These are phyloP conservation scores for Oxyruncus cristatus DNA, from an alignment of 2,113 vertebrate species.

Conservation along the genomic window DNA sequence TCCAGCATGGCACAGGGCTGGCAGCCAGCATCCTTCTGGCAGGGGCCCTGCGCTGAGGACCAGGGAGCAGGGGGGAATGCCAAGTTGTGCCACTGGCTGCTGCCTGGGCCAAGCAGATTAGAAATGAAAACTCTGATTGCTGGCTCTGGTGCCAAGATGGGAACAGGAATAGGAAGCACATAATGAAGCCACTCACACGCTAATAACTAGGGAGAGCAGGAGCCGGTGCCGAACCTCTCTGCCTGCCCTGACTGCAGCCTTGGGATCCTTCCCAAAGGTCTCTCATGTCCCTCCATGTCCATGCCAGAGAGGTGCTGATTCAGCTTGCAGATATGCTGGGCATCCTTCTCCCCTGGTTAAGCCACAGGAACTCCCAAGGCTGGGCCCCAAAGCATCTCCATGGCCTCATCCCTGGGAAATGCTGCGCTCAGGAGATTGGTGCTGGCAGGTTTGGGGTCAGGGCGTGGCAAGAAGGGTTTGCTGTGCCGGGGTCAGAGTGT, in stretches of 20 bases:
- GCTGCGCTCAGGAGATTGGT: fast-evolving
- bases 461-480: neutral
- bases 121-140: neutral
- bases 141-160: neutral
- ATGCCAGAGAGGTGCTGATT: neutral
- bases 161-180: neutral
- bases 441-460: fast-evolving
- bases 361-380: neutral
- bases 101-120: neutral
- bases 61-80: neutral
- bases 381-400: neutral
- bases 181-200: neutral
- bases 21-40: fast-evolving
- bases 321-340: fast-evolving
- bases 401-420: neutral
- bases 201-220: neutral
- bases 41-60: fast-evolving
- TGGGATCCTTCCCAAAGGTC: fast-evolving
- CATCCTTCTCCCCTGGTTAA: neutral
- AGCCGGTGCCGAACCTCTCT: neutral
- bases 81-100: neutral
- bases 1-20: neutral
- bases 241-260: neutral
- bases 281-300: fast-evolving
- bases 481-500: fast-evolving